A percentile compares a stretch with the other conserved stretches of the same genome.
Conservation (phyloP, 1,140 invertebrate genomes). For the Cherax quadricarinatus region DNA sequence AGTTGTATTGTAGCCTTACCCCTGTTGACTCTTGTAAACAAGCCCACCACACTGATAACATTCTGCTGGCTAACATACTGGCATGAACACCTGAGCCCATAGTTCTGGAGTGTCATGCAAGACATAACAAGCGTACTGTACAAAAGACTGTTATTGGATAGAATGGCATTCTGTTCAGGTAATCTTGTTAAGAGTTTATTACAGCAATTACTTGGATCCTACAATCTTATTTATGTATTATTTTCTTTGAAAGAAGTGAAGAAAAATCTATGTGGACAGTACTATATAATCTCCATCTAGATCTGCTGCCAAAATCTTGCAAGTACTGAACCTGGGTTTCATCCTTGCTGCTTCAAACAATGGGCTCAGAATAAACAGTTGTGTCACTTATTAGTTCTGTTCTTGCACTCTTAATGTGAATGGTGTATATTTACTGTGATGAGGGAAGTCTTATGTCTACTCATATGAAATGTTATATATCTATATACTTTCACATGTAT, state of each 20-base stretch:
- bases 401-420: slow-evolving; percentile 56
- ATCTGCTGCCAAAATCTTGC: no score
- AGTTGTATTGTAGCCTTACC: background rate
- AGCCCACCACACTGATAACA: background rate
- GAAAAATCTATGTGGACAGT: no score
- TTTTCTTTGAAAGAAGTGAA: background rate
- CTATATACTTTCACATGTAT: background rate
- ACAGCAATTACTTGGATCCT: background rate
- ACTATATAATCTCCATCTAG: no score
- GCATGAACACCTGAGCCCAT: background rate
- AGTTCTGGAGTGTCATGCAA: background rate
- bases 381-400: slow-evolving; percentile 44
- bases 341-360: background rate
- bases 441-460: background rate
- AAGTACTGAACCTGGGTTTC: background rate
- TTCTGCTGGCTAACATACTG: background rate
- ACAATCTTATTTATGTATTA: background rate
- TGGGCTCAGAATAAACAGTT: background rate
- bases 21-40: background rate
- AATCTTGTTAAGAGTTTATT: background rate
- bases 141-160: background rate
- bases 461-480: background rate
- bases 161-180: background rate
- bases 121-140: no score
- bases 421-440: slow-evolving; percentile 18